phyloP scores from a whole-genome alignment of 2,113 vertebrate species.

The Hemibagrus wyckioides region DNA sequence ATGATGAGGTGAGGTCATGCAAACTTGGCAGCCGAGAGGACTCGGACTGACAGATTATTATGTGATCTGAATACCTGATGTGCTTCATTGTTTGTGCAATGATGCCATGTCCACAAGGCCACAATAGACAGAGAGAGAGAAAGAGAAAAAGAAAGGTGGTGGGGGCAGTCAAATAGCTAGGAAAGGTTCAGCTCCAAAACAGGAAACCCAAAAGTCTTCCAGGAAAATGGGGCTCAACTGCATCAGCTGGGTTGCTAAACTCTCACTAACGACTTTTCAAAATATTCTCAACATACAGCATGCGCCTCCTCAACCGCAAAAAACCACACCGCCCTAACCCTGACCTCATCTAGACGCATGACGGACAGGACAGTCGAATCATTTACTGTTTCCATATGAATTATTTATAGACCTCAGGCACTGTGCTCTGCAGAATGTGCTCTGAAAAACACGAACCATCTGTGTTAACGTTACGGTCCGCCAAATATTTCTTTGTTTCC shows the following conservation, averaged over 20 bases:
- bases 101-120: constrained; percentile 6
- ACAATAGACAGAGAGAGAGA: neutral
- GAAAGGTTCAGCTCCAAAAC: constrained; percentile 63
- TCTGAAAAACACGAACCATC: too few relatives aligned
- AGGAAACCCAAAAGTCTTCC: constrained; percentile 61
- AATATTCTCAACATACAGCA: neutral
- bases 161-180: constrained; percentile 52
- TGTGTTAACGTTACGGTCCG: neutral
- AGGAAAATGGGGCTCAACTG: constrained; percentile 42
- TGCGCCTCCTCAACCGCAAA: neutral
- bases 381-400: neutral
- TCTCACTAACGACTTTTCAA: neutral
- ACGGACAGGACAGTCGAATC: too few relatives aligned
- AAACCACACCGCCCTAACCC: neutral
- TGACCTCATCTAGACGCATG: neutral
- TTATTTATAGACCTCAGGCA: neutral
- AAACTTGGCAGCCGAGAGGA: neutral
- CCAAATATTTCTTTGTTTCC: neutral
- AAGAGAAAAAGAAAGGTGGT: neutral
- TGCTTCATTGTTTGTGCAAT: constrained; percentile 5
- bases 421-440: neutral
- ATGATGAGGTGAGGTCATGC: neutral
- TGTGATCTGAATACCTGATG: neutral
- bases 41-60: neutral
- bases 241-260: neutral